Percentiles rank a stretch among this genome's conserved stretches.
phyloP scores from a whole-genome alignment of 2,888 invertebrate genomes.

The Diadromus collaris region DNA sequence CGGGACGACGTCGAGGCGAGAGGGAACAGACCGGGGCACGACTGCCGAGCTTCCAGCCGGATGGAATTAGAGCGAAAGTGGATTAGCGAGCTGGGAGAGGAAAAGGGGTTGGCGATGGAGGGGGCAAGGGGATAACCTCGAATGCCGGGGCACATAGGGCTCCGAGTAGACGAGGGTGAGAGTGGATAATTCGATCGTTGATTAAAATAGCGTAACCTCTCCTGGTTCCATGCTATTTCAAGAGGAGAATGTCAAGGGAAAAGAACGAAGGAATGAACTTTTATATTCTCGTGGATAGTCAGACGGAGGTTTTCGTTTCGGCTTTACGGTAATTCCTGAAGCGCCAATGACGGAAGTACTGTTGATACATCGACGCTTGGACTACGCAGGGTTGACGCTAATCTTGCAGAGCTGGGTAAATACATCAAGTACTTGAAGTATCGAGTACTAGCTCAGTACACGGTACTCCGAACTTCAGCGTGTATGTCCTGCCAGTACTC shows the following conservation, averaged over 20 bases:
- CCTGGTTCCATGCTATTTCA: constrained; percentile 32
- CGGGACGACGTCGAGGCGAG: constrained; percentile 54
- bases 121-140: constrained; percentile 12
- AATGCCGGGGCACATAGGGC: constrained; percentile 14
- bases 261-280: constrained; percentile 26
- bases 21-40: constrained; percentile 54
- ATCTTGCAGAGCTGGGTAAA: no score
- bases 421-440: no score
- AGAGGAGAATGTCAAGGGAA: constrained; percentile 27
- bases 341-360: constrained; percentile 38
- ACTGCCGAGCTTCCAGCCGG: constrained; percentile 57
- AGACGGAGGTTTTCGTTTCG: constrained; percentile 26
- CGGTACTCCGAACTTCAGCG: no score
- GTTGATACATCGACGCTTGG: constrained; percentile 44
- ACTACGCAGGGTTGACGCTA: constrained; percentile 17
- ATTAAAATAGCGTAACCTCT: constrained; percentile 63
- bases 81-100: constrained; percentile 62
- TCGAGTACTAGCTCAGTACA: no score
- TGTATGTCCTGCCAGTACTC: no score
- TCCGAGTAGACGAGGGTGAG: constrained; percentile 46
- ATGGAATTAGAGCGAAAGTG: constrained; percentile 67
- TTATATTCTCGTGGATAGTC: constrained; percentile 16
- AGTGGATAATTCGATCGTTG: constrained; percentile 63
- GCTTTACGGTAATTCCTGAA: constrained; percentile 18
- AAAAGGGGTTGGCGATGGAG: not conserved